These are phyloP conservation scores for Drosophila greeni DNA, from an alignment of 2,888 invertebrate species.

Conservation along the genomic window DNA sequence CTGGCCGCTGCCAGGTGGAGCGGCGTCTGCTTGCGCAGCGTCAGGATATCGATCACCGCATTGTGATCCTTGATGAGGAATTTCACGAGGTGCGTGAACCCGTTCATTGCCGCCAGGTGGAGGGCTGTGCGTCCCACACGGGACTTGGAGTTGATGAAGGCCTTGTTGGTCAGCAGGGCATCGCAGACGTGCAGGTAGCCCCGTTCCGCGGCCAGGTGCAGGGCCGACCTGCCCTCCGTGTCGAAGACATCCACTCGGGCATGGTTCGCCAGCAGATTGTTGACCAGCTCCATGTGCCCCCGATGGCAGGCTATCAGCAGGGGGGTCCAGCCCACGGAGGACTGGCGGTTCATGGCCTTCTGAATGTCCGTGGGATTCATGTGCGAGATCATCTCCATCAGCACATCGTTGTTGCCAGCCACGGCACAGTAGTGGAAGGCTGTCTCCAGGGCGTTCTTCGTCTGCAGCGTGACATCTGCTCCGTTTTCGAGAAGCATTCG, in stretches of 20 bases:
- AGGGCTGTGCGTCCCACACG: conserved; percentile 97
- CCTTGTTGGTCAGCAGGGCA: conserved; percentile 94
- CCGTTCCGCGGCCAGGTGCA: conserved; percentile 96
- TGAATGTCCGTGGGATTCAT: conserved; percentile 94
- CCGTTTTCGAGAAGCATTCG: conserved; percentile 93
- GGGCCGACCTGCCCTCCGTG: conserved; percentile 94
- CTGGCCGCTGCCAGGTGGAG: conserved; percentile 97
- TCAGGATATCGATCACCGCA: conserved; percentile 96
- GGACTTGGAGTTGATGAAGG: conserved; percentile 99
- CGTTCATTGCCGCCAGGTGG: conserved; percentile 97
- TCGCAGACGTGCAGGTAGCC: conserved; percentile 94
- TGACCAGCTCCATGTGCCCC: conserved; percentile 96
- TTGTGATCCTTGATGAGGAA: conserved; percentile 96
- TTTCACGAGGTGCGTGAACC: conserved; percentile 92
- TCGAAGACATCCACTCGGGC: conserved; percentile 99
- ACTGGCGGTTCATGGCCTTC: conserved; percentile 95
- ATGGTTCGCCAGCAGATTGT: conserved; percentile 92
- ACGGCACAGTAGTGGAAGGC: conserved; percentile 97
- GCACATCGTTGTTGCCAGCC: conserved; percentile 96
- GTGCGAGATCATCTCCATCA: conserved; percentile 95
- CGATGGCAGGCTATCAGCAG: conserved; percentile 96
- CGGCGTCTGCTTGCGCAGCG: conserved; percentile 97
- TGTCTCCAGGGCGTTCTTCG: conserved; percentile 93
- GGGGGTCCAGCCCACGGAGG: conserved; percentile 97
- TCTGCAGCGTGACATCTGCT: conserved; percentile 91